These are phyloP conservation scores for Tachina lurida DNA, from an alignment of 2,888 invertebrate species.

Conservation along the genomic window DNA sequence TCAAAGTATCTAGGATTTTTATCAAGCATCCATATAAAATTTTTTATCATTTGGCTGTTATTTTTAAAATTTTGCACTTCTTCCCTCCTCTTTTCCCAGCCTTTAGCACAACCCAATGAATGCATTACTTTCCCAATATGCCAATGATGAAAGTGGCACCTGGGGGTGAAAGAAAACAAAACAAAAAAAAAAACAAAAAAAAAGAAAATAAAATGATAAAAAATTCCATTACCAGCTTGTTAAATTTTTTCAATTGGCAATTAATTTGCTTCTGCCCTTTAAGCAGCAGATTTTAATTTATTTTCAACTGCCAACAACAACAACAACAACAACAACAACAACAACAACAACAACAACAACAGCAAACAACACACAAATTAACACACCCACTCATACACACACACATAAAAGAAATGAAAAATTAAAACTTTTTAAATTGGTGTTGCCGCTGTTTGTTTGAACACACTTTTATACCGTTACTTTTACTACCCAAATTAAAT, in stretches of 20 bases:
- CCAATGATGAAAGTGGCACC: neutral
- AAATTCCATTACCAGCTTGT: constrained; percentile 50
- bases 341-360: constrained; percentile 11
- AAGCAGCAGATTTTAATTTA: constrained; percentile 55
- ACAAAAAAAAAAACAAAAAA: neutral
- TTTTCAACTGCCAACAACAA: constrained; percentile 29
- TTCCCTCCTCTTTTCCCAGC: neutral
- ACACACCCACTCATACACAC: neutral
- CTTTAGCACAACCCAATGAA: neutral
- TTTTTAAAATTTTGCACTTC: neutral
- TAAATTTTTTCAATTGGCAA: constrained; percentile 59
- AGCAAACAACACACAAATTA: neutral
- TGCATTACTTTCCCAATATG: neutral
- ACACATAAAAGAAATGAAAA: too few relatives aligned
- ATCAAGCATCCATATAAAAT: neutral
- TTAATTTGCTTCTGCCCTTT: constrained; percentile 60
- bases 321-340: neutral
- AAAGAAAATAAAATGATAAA: constrained; percentile 13
- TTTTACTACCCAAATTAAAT: constrained; percentile 23
- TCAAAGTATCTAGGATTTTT: neutral
- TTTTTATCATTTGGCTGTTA: neutral
- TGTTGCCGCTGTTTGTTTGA: neutral
- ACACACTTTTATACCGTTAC: neutral
- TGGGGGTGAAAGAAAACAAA: neutral
- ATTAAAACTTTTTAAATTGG: constrained; percentile 10